Evolutionary conservation across 2,888 invertebrate genomes (phyloP), one percentile per base, ranked within the genome.

Genomic region (Mimachlamys varia): DNA sequence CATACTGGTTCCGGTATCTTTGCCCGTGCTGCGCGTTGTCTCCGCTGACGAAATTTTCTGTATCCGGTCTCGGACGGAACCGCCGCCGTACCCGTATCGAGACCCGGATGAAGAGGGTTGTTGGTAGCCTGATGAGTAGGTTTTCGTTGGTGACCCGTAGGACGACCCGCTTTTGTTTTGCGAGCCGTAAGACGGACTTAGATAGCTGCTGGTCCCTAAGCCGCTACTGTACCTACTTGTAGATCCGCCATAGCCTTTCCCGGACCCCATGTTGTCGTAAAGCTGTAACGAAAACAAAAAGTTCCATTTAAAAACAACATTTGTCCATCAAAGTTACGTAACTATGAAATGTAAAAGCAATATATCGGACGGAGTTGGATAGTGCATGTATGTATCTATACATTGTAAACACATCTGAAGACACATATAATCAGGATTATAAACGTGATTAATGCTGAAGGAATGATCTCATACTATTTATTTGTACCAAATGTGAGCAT

Each of bases 201-300:
- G 90, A 92, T 92, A 92, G 92, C 91, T 93, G 89, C 92, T 92
- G n/a, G 92, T 92, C 55, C 93, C 93, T 88, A 93, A 92, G 19
- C 94, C 94, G 49, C 76, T 89, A 37, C 89, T 89, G 76, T 89
- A 93, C 44, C 76, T 89, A 62, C 89, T 90, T 53, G 62, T 89
- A 37, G 88, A 87, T 88, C 89, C 89, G 87, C 94, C 93, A 92
- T 95, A 95, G 87, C 94, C 94, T 89, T 95, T 95, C 89, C 95
- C 94, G 93, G 95, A 94, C 90, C 95, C 95, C 95, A 95, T 95
- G 87, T 90, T 92, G 91, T 95, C 95, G 93, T 95, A 95, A 87
- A 93, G 89, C 95, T 95, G 94, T 88, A 94, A 95, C 87, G 22
- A 90, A 89, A 88, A 90, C 88, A 91, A 27, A 55, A 38, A 58